Evolutionary conservation across 2,113 vertebrate species (phyloP).

Genomic region (Bos indicus): DNA sequence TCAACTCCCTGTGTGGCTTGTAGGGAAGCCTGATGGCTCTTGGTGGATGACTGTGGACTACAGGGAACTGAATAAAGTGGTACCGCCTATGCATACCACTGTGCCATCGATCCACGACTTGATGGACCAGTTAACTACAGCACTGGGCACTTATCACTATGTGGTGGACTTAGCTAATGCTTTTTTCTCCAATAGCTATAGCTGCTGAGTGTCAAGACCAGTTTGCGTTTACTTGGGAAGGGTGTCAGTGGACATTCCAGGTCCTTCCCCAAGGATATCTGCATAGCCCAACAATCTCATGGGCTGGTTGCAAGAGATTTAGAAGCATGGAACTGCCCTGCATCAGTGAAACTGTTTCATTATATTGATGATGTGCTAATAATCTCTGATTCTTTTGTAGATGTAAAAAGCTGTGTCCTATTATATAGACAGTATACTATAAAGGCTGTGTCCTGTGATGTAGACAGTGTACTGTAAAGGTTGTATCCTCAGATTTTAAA

Average conservation of each 20-base stretch:
- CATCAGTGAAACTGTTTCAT: neutral
- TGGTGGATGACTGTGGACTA: neutral
- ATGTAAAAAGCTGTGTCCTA: neutral
- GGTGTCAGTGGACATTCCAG: neutral
- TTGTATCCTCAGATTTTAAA: neutral
- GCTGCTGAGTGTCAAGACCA: neutral
- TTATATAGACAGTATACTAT: neutral
- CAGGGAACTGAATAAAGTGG: neutral
- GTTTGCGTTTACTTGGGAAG: neutral
- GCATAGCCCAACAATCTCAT: neutral
- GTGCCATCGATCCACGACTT: neutral
- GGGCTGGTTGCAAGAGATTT: neutral
- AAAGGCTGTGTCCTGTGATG: neutral
- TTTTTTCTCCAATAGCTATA: neutral
- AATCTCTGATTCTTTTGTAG: neutral
- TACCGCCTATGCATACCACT: neutral
- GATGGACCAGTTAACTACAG: neutral
- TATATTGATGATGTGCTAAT: neutral
- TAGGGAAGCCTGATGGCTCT: neutral
- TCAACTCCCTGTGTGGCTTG: neutral
- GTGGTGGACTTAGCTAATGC: neutral
- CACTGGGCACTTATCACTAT: neutral
- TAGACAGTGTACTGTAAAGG: neutral
- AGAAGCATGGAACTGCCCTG: neutral
- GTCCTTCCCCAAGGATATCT: neutral